These are phyloP conservation scores for Chloroceryle amazona DNA, from an alignment of 2,797 vertebrate genomes.

Conservation along the genomic window DNA sequence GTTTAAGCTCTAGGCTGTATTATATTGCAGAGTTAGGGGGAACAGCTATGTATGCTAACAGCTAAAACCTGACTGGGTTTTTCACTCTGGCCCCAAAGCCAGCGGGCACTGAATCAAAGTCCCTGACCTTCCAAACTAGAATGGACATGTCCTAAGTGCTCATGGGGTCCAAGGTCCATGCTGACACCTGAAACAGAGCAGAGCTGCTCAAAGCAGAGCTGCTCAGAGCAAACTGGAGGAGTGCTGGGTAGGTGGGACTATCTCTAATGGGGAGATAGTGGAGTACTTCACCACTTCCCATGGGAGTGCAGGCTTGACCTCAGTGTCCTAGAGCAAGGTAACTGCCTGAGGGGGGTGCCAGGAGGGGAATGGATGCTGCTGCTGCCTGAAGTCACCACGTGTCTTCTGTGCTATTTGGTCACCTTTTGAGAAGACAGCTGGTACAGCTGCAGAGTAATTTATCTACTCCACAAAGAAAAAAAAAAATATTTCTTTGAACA, in stretches of 20 bases:
- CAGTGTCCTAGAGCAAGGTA: rapidly evolving
- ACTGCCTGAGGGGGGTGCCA: neutral
- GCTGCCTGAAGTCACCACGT: neutral
- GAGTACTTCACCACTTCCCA: neutral
- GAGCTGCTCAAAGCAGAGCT: no score
- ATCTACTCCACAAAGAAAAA: neutral
- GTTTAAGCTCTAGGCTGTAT: neutral
- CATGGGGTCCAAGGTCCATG: rapidly evolving
- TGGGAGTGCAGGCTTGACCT: neutral
- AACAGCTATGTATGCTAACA: neutral
- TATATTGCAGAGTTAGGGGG: neutral
- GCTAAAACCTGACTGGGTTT: neutral
- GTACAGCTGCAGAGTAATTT: neutral
- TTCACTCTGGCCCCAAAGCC: neutral
- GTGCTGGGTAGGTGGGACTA: rapidly evolving
- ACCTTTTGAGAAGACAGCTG: neutral
- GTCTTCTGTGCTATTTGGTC: neutral
- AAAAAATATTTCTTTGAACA: neutral
- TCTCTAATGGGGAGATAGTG: rapidly evolving
- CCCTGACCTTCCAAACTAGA: neutral
- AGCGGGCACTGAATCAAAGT: neutral
- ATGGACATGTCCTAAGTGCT: rapidly evolving
- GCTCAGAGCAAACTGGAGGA: neutral
- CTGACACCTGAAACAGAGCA: rapidly evolving
- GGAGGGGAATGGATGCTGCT: neutral